phyloP scores from a whole-genome alignment of 1,140 invertebrate genomes.

The Lepidurus apus region DNA sequence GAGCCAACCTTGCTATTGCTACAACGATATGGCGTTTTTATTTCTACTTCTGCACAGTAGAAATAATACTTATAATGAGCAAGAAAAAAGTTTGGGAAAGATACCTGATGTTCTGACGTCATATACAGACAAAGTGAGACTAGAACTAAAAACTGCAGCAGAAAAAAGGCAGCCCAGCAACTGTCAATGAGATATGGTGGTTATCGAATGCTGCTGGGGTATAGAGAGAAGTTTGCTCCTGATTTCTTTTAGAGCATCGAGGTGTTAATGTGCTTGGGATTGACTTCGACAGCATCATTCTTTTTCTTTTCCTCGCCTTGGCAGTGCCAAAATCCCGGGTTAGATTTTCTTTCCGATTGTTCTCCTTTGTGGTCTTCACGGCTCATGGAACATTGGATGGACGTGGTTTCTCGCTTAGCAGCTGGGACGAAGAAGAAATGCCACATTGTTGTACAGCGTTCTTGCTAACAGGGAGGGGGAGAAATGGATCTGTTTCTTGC shows the following conservation, averaged over 20 bases:
- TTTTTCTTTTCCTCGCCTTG: not conserved
- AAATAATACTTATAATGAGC: too few relatives aligned
- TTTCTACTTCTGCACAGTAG: too few relatives aligned
- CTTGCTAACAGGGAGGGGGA: not conserved
- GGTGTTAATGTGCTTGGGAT: conserved; percentile 12
- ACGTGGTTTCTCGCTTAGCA: conserved; percentile 21
- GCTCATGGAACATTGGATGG: conserved; percentile 11
- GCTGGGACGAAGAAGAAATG: conserved; percentile 5
- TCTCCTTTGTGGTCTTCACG: conserved; percentile 18
- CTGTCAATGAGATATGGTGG: conserved; percentile 18
- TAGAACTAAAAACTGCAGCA: not conserved
- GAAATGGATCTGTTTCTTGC: conserved; percentile 4
- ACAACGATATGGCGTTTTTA: too few relatives aligned
- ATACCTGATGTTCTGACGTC: not conserved
- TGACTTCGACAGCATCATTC: conserved; percentile 15
- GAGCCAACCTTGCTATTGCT: too few relatives aligned
- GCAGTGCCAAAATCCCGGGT: conserved; percentile 5
- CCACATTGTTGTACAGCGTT: not conserved
- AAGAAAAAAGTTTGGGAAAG: too few relatives aligned
- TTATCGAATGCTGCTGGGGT: not conserved
- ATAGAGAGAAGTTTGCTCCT: not conserved
- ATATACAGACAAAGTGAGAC: not conserved
- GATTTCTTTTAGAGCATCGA: not conserved
- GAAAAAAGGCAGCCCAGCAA: not conserved
- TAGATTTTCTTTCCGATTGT: conserved; percentile 6